These are phyloP conservation scores for Callipepla californica DNA, from an alignment of 2,113 vertebrate species.

Conservation along the genomic window DNA sequence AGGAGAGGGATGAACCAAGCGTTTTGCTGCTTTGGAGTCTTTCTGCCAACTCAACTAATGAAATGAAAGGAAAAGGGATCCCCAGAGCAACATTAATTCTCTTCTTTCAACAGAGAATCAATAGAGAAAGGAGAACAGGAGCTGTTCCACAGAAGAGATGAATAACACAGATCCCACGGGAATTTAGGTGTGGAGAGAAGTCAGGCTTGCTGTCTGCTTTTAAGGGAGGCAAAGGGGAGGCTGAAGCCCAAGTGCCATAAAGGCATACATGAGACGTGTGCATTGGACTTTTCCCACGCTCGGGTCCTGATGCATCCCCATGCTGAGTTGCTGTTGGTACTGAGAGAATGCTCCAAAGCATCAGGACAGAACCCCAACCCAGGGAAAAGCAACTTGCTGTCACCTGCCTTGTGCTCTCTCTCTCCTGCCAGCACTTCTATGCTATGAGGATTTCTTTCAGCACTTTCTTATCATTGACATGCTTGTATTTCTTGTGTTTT, in stretches of 20 bases:
- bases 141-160: background rate
- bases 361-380: background rate
- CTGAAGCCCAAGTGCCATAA: background rate
- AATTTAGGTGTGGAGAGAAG: background rate
- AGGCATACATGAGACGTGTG: background rate
- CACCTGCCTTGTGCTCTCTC: constrained; percentile 77
- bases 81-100: constrained; percentile 31
- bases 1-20: constrained; percentile 16
- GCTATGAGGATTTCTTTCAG: constrained; percentile 82
- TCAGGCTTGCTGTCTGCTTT: background rate
- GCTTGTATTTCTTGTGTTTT: constrained; percentile 86
- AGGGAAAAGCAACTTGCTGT: constrained; percentile 13
- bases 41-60: constrained; percentile 16
- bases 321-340: accelerated
- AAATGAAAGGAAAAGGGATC: constrained; percentile 35
- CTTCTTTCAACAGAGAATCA: constrained; percentile 36
- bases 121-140: constrained; percentile 1
- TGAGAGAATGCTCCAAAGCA: background rate
- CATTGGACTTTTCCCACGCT: background rate
- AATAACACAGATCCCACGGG: background rate
- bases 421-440: constrained; percentile 73
- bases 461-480: constrained; percentile 79
- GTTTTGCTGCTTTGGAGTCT: background rate
- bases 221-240: background rate
- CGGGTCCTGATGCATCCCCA: background rate